Evolutionary conservation across 1,140 invertebrate species (phyloP).

Genomic region (Ostrea denselamellosa): DNA sequence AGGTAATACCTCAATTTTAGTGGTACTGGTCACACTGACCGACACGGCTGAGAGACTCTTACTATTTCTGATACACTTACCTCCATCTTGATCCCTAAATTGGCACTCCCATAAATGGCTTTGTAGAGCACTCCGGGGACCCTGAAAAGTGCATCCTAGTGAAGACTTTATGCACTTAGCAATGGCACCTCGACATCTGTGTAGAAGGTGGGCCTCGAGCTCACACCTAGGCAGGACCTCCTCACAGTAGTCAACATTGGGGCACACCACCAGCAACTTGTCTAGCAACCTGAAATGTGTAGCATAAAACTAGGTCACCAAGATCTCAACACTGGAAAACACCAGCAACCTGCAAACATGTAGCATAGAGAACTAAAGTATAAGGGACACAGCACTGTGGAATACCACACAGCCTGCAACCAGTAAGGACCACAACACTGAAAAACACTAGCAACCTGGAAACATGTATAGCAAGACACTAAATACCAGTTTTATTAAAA

Average conservation of each 20-base stretch:
- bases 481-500: too few species aligned
- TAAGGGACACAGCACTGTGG: background rate
- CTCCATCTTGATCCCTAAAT: slow-evolving; percentile 74
- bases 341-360: background rate
- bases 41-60: too few species aligned
- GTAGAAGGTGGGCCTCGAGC: slow-evolving; percentile 80
- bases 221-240: slow-evolving; percentile 79
- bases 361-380: background rate
- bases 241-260: slow-evolving; percentile 80
- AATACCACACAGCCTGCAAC: background rate
- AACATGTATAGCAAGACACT: background rate
- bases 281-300: slow-evolving; percentile 78
- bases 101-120: slow-evolving; percentile 78
- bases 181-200: slow-evolving; percentile 78
- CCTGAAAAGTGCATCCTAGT: slow-evolving; percentile 79
- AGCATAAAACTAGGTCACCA: too few species aligned
- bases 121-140: slow-evolving; percentile 77
- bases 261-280: slow-evolving; percentile 80
- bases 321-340: too few species aligned
- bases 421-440: background rate
- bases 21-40: too few species aligned
- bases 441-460: background rate
- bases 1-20: too few species aligned
- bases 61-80: too few species aligned
- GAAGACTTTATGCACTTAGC: slow-evolving; percentile 75